phyloP scores from a whole-genome alignment of 2,113 vertebrate genomes.

The Loxodonta africana region DNA sequence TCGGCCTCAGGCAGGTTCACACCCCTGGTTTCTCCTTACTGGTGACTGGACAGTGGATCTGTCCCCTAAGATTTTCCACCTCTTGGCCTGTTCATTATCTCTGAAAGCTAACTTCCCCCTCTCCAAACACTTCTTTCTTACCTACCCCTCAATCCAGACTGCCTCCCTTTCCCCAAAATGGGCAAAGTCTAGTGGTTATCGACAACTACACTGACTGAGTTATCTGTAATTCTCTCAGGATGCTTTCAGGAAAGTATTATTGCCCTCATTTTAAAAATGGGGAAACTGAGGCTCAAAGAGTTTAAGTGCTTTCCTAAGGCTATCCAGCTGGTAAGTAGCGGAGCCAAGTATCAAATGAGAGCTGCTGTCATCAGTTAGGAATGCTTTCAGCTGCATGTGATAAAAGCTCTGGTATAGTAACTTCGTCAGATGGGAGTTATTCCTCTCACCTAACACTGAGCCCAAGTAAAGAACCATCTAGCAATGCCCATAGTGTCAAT shows the following conservation, averaged over 20 bases:
- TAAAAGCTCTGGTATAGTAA: background rate
- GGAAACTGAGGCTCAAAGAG: background rate
- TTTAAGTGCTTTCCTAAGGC: background rate
- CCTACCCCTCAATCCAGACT: background rate
- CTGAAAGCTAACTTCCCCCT: background rate
- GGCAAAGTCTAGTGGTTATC: background rate
- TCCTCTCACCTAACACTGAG: background rate
- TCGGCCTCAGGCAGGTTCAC: background rate
- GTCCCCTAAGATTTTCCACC: background rate
- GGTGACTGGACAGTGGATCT: background rate
- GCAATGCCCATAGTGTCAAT: fast-evolving
- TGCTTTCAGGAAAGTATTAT: background rate
- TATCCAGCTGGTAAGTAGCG: background rate
- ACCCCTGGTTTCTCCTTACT: background rate
- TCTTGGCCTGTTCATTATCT: background rate
- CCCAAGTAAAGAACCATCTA: background rate
- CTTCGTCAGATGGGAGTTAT: fast-evolving
- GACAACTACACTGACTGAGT: too few species aligned
- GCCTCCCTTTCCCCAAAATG: background rate
- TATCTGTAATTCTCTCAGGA: background rate
- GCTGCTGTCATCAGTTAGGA: too few species aligned
- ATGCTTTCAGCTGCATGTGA: too few species aligned
- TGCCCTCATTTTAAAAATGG: background rate
- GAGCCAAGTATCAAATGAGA: background rate
- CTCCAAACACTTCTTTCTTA: background rate